Conservation (phyloP, 2,888 invertebrate species). For the Chaitophorus viminalis region DNA sequence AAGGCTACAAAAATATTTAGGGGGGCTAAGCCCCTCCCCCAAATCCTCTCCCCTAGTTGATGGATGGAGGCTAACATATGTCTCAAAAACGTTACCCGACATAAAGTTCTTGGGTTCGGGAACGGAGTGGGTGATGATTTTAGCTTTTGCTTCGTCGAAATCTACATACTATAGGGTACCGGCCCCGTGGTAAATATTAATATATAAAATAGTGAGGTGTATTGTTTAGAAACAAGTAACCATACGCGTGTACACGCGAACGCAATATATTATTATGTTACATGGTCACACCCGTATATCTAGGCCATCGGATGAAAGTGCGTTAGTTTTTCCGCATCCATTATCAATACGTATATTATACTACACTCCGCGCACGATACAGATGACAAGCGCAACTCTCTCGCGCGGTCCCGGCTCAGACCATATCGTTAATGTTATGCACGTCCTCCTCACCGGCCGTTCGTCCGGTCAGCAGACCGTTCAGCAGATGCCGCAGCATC, state of each 20-base stretch:
- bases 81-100: too few relatives aligned
- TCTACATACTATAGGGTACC: too few relatives aligned
- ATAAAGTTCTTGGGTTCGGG: too few relatives aligned
- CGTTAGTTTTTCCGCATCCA: slow-evolving; percentile 3
- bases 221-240: too few relatives aligned
- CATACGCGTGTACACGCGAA: not conserved
- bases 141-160: too few relatives aligned
- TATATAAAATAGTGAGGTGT: too few relatives aligned
- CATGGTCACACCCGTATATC: not conserved
- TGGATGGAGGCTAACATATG: too few relatives aligned
- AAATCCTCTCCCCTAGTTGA: too few relatives aligned
- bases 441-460: not conserved
- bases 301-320: slow-evolving; percentile 48
- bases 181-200: too few relatives aligned
- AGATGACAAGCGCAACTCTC: not conserved
- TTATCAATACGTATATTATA: not conserved
- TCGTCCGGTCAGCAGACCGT: not conserved
- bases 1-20: too few relatives aligned
- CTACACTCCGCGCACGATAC: not conserved
- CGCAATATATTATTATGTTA: not conserved
- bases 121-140: too few relatives aligned
- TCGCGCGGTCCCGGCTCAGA: not conserved
- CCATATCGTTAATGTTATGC: not conserved
- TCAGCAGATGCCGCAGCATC: not conserved
- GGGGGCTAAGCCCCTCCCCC: too few relatives aligned